Evolutionary conservation across 2,113 vertebrate genomes (phyloP).

Genomic region (Furnarius figulus): DNA sequence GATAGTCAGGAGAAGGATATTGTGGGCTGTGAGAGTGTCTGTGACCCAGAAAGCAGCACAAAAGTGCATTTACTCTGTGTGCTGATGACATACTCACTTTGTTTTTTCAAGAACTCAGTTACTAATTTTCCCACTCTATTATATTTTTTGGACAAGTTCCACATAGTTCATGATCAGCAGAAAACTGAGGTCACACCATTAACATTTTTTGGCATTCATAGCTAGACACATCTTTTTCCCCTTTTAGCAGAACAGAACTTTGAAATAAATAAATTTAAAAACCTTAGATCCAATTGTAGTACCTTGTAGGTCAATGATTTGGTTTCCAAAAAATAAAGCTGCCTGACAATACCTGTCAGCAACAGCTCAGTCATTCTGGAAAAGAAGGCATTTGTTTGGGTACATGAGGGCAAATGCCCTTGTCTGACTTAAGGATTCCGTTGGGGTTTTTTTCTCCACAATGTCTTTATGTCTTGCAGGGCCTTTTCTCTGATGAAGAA

Average conservation of each 20-base stretch:
- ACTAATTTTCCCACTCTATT: background rate
- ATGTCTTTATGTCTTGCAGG: background rate
- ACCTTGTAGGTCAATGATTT: background rate
- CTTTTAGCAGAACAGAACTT: background rate
- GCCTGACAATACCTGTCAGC: background rate
- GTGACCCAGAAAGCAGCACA: background rate
- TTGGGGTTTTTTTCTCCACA: background rate
- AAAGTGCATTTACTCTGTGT: background rate
- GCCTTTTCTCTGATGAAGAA: background rate
- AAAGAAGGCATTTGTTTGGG: background rate
- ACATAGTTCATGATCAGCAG: background rate
- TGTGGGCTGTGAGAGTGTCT: background rate
- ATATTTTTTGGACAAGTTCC: background rate
- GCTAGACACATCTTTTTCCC: background rate
- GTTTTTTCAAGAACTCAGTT: background rate
- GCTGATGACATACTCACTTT: background rate
- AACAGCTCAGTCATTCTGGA: background rate
- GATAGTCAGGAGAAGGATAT: background rate
- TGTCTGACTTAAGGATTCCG: background rate
- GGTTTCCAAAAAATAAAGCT: background rate
- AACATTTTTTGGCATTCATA: background rate
- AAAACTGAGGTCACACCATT: background rate
- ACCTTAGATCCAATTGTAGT: background rate
- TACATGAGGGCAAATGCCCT: background rate
- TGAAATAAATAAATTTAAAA: background rate